Percentiles rank a stretch among this genome's conserved stretches.
These are phyloP conservation scores for Ennomos quercinarius DNA, from an alignment of 2,888 invertebrate species.

Conservation along the genomic window DNA sequence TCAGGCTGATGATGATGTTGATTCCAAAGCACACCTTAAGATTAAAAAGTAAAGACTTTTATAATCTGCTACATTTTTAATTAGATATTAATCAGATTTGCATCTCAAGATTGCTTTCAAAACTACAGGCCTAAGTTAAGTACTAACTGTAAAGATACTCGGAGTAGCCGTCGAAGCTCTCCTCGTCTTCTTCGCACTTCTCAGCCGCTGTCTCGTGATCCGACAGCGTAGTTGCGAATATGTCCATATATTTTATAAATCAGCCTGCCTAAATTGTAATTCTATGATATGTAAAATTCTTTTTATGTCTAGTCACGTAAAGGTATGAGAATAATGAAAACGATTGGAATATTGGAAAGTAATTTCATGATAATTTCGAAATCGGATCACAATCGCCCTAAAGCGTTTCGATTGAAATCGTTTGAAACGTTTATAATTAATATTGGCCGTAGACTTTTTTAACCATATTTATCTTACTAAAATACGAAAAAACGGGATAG, in stretches of 20 bases:
- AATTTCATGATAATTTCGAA: slow-evolving; percentile 4
- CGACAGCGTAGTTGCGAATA: slow-evolving; percentile 98
- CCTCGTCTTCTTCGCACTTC: slow-evolving; percentile 99
- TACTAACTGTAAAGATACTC: slow-evolving; percentile 97
- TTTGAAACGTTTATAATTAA: slow-evolving; percentile 6
- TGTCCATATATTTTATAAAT: too few relatives aligned
- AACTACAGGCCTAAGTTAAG: neutral
- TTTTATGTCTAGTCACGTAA: too few relatives aligned
- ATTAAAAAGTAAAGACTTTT: too few relatives aligned
- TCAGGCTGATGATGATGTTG: too few relatives aligned
- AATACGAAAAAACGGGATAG: too few relatives aligned
- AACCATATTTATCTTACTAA: neutral
- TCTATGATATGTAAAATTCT: too few relatives aligned
- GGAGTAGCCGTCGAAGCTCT: slow-evolving; percentile 99
- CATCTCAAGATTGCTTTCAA: neutral
- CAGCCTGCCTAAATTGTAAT: too few relatives aligned
- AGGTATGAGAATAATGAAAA: too few relatives aligned
- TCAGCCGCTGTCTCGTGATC: slow-evolving; percentile 99
- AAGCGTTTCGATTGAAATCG: slow-evolving; percentile 6
- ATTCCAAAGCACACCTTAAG: too few relatives aligned
- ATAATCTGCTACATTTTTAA: too few relatives aligned
- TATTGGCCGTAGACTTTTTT: neutral
- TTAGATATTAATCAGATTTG: too few relatives aligned
- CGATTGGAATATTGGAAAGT: slow-evolving; percentile 2
- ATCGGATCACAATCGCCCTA: slow-evolving; percentile 5